Evolutionary conservation across 2,888 invertebrate species (phyloP), one percentile per base, ranked within the genome.

Genomic region (Julus scandinavius): DNA sequence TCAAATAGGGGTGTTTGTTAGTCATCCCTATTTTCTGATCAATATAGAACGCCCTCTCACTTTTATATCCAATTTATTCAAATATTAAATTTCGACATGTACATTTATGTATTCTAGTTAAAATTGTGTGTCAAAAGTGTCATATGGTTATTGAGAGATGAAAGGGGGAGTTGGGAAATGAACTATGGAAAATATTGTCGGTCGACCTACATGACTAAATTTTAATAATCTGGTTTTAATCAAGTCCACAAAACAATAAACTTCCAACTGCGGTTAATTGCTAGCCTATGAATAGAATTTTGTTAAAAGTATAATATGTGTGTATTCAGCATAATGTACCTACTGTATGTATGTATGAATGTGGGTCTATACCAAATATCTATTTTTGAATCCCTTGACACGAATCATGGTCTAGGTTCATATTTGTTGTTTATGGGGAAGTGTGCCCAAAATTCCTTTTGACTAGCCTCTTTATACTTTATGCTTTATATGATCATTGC

Each of bases 161-260:
- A 40, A 80, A 80, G 20, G 80, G 80, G 80, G 38, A 11, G 80
- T 15, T 72, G 29, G 38, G 80, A 80, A 80, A 80, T 40, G 15
- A 38, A 38, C 11, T 80, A 2, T 80, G 38, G 11, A 80, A 80
- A 80, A 80, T 80, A 80, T 38, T 9, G 29, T 72, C 72, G 72
- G 72, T 72, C 72, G 72, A 80, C 80, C 80, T 80, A 80, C 80
- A 80, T 80, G 80, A 15, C 80, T 40, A 40, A 80, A 80, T 80
- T 80, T 80, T 80, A 80, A 80, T 80, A 80, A 80, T 80, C 80
- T 80, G 80, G 80, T 40, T 80, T 80, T 80, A 80, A 80, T 80
- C 80, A 38, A 80, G 80, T 80, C 80, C 80, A 38, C 80, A 38
- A 80, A 80, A 80, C 80, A 80, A 80, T 80, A 38, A 80, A 80